Evolutionary conservation across 2,797 vertebrate genomes (phyloP), one percentile per base, ranked within the genome.

Genomic region (Xenentodon cancila): DNA sequence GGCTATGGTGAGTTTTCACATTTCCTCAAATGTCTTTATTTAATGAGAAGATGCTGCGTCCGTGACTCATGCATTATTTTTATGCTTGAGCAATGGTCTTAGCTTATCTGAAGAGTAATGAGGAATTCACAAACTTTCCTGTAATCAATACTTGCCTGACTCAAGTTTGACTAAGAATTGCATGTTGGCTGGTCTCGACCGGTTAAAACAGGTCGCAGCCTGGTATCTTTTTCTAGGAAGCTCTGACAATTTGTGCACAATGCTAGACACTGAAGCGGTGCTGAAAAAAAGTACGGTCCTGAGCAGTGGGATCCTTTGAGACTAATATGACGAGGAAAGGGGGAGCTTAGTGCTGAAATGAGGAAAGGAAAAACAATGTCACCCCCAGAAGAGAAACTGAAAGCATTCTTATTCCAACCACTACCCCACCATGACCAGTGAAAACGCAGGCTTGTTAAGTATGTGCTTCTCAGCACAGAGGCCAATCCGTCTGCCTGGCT

Each of bases 291-390:
- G 25, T 30, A 21, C 9, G 7, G 8, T 50, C 30, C 13, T 66
- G 40, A 46, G 44, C 34, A 19, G 42, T 17, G 17, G 18, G 18
- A 48, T 63, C 47, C 43, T 56, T 44, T 67, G 17, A 21, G 22
- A 66, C 50, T 16, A 27, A 22, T 30, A 48, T 58, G 34, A 18
- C 52, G 27, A 8, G 49, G 49, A 59, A 65, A 50, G 3, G 11
- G 4, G 13, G 47, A 51, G 47, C 51, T 80, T 57, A 46, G 15
- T 20, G 17, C 18, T n/a, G 30, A 58, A 81, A 61, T 67, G 59
- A 73, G 74, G 71, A 82, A 82, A 67, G 65, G 71, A 71, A 75
- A 68, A 68, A 45, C 22, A 7, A 43, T 50, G 56, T 53, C 20
- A 47, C 47, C 45, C 52, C 45, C 22, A 60, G 1, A 52, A 44